These are phyloP conservation scores for Hydrotaea cyrtoneurina DNA, from an alignment of 2,888 invertebrate genomes.

Conservation along the genomic window DNA sequence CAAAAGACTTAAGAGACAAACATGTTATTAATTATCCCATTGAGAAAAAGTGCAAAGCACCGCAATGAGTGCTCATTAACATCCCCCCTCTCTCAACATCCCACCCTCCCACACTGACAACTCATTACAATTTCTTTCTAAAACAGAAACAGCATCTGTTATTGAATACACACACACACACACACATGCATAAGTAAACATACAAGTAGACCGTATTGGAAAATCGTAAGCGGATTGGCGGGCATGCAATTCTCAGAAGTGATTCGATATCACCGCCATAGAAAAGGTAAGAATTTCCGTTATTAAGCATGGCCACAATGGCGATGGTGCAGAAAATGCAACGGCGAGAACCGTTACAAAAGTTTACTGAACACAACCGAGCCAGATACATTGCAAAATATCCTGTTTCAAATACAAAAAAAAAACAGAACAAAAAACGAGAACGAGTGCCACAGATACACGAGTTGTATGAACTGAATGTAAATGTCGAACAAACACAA, in stretches of 20 bases:
- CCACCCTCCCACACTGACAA: neutral
- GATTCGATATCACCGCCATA: neutral
- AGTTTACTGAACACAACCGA: neutral
- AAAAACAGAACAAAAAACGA: neutral
- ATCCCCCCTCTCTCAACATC: conserved; percentile 7
- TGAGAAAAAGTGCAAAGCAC: conserved; percentile 18
- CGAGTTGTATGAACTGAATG: conserved; percentile 5
- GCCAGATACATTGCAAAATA: conserved; percentile 8
- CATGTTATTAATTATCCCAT: conserved; percentile 33
- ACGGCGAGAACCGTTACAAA: neutral
- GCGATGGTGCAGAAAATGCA: conserved; percentile 1
- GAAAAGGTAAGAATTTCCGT: conserved; percentile 29
- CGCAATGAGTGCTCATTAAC: conserved; percentile 48
- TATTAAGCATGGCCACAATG: conserved; percentile 16
- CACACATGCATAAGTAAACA: neutral
- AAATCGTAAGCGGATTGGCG: neutral
- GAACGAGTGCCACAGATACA: neutral
- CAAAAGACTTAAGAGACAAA: conserved; percentile 49
- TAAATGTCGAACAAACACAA: conserved; percentile 18
- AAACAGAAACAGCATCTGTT: neutral
- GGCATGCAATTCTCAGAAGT: conserved; percentile 21
- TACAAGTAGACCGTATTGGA: conserved; percentile 15
- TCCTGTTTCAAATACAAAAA: conserved; percentile 2
- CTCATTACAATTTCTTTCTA: neutral
- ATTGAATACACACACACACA: neutral